These are phyloP conservation scores for Synaphobranchus kaupii DNA, from an alignment of 2,797 vertebrate species.

Conservation along the genomic window DNA sequence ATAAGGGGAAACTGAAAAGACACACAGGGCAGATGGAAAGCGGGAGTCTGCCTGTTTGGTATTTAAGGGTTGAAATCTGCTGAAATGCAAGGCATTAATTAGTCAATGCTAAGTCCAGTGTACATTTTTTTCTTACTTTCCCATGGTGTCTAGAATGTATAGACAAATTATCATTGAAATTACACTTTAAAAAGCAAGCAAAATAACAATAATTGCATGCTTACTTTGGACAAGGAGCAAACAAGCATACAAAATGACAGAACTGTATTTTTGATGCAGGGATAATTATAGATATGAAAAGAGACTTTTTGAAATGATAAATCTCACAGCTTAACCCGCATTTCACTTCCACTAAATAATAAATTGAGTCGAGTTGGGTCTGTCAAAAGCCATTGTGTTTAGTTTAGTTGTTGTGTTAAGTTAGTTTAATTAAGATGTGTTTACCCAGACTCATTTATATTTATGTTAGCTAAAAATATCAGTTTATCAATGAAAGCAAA, in stretches of 20 bases:
- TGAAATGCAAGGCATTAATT: background rate
- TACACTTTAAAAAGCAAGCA: background rate
- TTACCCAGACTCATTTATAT: background rate
- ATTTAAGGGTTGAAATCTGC: background rate
- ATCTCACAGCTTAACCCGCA: background rate
- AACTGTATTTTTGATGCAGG: slow-evolving; percentile 15
- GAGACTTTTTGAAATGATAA: slow-evolving; percentile 6
- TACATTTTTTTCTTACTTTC: background rate
- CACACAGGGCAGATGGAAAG: background rate
- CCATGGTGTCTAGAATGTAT: background rate
- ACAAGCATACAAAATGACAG: background rate
- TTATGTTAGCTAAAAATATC: slow-evolving; percentile 28
- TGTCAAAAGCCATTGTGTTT: slow-evolving; percentile 22
- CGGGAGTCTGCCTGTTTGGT: background rate
- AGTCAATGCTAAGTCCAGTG: background rate
- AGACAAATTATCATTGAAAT: background rate
- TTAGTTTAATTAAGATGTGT: background rate
- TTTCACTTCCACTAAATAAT: background rate
- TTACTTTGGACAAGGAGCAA: background rate
- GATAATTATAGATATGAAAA: slow-evolving; percentile 2
- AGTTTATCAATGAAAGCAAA: slow-evolving; percentile 29
- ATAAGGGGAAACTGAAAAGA: background rate
- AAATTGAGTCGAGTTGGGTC: slow-evolving; percentile 15
- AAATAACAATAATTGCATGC: background rate
- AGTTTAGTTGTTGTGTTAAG: background rate